phyloP scores from a whole-genome alignment of 35 echinoderm and acorn worm genomes.

The Apostichopus californicus region DNA sequence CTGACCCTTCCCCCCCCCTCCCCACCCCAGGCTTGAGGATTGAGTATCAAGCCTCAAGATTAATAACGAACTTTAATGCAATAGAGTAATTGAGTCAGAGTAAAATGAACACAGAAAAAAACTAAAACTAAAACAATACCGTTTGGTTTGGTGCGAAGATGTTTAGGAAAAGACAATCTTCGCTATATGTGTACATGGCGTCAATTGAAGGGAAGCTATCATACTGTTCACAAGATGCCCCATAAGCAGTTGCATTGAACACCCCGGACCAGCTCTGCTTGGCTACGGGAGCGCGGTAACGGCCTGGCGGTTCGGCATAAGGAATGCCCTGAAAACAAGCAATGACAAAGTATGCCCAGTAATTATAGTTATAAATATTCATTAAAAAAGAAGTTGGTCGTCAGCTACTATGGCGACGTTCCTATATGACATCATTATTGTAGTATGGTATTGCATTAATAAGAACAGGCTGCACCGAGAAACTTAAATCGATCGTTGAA shows the following conservation, averaged over 20 bases:
- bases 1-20: too few species aligned
- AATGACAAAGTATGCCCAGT: background rate
- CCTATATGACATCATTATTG: background rate
- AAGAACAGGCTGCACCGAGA: background rate
- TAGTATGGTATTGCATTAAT: background rate
- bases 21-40: too few species aligned
- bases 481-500: background rate
- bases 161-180: conserved; percentile 17
- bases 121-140: too few species aligned
- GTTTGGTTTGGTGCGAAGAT: background rate
- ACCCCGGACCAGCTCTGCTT: background rate
- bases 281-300: background rate
- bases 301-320: background rate
- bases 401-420: background rate
- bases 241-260: background rate
- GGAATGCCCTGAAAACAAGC: conserved; percentile 14
- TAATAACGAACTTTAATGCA: too few species aligned
- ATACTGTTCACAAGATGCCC: background rate
- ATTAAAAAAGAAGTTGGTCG: background rate
- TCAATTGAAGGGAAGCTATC: background rate
- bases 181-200: background rate
- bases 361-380: background rate
- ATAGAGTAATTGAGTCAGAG: too few species aligned
- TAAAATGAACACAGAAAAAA: too few species aligned
- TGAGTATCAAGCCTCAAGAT: too few species aligned